Base-by-base conservation (phyloP, 2,797 vertebrate genomes). In the Cyclura pinguis region DNA sequence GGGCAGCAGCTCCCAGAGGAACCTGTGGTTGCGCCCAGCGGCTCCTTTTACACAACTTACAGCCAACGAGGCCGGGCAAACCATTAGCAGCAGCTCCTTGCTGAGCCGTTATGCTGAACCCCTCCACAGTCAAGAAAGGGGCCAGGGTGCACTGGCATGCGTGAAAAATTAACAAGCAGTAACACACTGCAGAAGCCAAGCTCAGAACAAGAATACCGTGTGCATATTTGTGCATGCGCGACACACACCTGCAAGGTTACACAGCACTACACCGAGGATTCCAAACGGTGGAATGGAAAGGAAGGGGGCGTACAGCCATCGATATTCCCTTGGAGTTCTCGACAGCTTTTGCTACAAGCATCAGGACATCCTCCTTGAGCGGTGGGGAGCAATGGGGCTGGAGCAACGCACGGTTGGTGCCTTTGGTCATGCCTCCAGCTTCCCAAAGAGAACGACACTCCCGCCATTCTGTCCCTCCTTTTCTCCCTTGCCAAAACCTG, bases 1-100 rank as follows among this genome's bases (percentile, higher is more conserved):
- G 92, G 92, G 92, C 93, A 95, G 85, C 90, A 77, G 59, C 91
- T 95, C 95, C 94, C 94, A 76, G 93, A 94, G 94, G 91, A 93
- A 95, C 93, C 93, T 90, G 93, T 95, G 93, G 89, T 88, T 57
- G 91, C 85, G 0, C n/a, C 38, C 89, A 95, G 89, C 92, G 73
- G 92, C 89, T 92, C 90, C 95, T 94, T 94, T 95, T 93, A 77
- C 92, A 94, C 94, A 91, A 2, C 32, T 88, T 22, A 89, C 1
- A 20, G 87, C 47, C 1, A 91, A 86, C 81, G 0, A 73, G 2
- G 77, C 74, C 9, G 89, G 0, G 8, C 0, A 47, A 91, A 90
- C 55, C 0, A 0, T 78, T 81, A 0, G 77, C 0, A 0, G 74
- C 0, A 86, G 92, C 94, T 91, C 88, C n/a, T 7, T 64, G 91